phyloP scores from a whole-genome alignment of 2,113 vertebrate species.

The Nothoprocta perdicaria region DNA sequence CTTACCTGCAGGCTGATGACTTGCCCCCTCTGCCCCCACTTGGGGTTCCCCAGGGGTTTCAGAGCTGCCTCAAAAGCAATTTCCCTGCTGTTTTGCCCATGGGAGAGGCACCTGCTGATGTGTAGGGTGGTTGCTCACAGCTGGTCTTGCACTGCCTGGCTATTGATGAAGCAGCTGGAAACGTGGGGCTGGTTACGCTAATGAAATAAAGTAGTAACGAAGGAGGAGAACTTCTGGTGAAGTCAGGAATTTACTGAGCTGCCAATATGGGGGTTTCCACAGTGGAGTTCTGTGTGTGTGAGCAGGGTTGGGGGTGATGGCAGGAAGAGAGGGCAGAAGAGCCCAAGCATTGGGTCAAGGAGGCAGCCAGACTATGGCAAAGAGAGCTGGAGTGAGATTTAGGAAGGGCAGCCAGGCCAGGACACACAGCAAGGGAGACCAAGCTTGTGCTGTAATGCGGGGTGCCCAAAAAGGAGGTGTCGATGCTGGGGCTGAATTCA shows the following conservation, averaged over 20 bases:
- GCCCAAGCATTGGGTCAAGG: background rate
- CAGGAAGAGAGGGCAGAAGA: background rate
- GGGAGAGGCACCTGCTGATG: background rate
- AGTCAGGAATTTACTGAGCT: rapidly evolving
- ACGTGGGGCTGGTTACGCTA: background rate
- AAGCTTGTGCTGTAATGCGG: rapidly evolving
- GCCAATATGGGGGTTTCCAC: background rate
- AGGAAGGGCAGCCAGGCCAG: background rate
- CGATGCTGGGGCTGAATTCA: background rate
- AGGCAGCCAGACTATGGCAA: background rate
- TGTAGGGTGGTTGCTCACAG: rapidly evolving
- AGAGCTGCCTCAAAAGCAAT: rapidly evolving
- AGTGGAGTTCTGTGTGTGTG: rapidly evolving
- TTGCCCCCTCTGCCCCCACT: background rate
- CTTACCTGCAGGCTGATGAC: rapidly evolving
- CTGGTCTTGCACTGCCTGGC: background rate
- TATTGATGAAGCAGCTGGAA: background rate
- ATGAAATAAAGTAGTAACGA: background rate
- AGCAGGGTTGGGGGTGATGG: background rate
- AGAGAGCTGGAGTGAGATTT: background rate
- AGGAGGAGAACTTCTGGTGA: background rate
- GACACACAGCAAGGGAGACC: background rate
- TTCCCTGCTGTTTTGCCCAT: background rate
- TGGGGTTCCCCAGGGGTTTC: background rate
- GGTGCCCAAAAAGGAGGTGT: background rate